Percentiles rank a stretch among this genome's conserved stretches.
Conservation (phyloP, 2,888 invertebrate genomes). For the Cordilura impudica region DNA sequence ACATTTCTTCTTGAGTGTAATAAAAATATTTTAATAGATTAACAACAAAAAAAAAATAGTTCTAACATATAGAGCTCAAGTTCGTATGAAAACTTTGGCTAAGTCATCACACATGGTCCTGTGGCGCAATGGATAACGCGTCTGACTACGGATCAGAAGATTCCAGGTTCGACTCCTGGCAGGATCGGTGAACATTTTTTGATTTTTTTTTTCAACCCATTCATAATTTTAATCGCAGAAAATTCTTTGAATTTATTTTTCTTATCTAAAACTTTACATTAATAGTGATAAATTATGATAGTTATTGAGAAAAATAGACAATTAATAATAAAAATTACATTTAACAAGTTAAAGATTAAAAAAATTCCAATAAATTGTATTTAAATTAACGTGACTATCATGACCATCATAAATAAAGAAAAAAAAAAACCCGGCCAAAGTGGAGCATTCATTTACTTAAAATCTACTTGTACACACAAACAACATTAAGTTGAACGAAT, state of each 20-base stretch:
- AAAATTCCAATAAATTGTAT: constrained; percentile 20
- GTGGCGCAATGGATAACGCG: constrained; percentile 79
- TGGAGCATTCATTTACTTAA: constrained; percentile 16
- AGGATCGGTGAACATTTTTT: constrained; percentile 72
- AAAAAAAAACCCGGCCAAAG: constrained; percentile 32
- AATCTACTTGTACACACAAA: not conserved
- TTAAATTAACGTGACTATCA: constrained; percentile 55
- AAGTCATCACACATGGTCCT: constrained; percentile 71
- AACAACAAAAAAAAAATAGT: no score
- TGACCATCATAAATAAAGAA: constrained; percentile 36
- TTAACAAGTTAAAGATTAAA: not conserved
- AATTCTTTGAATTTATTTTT: not conserved
- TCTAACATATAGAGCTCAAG: no score
- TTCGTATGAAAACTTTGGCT: no score
- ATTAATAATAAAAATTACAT: not conserved
- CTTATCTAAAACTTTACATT: not conserved
- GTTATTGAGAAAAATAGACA: not conserved
- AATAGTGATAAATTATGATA: not conserved
- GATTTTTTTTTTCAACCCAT: not conserved
- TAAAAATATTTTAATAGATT: no score
- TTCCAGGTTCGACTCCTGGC: constrained; percentile 79
- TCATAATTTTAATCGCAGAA: not conserved
- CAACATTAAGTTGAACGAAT: not conserved
- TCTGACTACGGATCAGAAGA: constrained; percentile 79
- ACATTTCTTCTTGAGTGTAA: no score